A percentile compares a stretch with the other conserved stretches of the same genome.
These are phyloP conservation scores for Hypsibius dujardini DNA, from an alignment of 1,140 invertebrate species.

Conservation along the genomic window DNA sequence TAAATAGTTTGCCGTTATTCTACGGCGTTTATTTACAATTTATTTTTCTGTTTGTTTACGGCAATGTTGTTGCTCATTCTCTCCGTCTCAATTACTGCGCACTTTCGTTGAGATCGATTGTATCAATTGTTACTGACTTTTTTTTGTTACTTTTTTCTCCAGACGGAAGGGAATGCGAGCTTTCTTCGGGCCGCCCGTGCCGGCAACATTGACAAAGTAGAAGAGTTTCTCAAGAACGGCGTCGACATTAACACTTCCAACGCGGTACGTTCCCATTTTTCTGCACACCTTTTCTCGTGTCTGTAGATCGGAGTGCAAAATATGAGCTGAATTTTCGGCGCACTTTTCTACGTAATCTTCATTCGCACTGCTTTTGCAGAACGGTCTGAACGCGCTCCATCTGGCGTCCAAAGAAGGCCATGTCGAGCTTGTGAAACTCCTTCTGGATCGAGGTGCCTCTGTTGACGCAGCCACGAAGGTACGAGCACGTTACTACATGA, in stretches of 20 bases:
- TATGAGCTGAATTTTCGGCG: neutral
- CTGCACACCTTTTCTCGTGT: too few species aligned
- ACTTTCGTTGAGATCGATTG: too few species aligned
- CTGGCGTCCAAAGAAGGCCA: conserved; percentile 97
- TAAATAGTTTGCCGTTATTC: too few species aligned
- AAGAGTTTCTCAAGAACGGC: conserved; percentile 81
- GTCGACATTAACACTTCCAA: conserved; percentile 98
- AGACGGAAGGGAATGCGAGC: conserved; percentile 44
- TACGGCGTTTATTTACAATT: too few species aligned
- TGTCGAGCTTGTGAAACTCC: conserved; percentile 75
- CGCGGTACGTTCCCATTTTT: conserved; percentile 63
- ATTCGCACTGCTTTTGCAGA: conserved; percentile 45
- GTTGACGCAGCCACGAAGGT: conserved; percentile 89
- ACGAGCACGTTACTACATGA: neutral
- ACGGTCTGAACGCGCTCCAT: conserved; percentile 94
- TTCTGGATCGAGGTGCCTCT: conserved; percentile 79
- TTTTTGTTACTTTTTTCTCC: conserved; percentile 27
- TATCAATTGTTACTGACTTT: too few species aligned
- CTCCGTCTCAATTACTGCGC: too few species aligned
- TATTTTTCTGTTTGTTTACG: too few species aligned
- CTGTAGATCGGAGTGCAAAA: neutral
- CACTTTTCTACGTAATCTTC: neutral
- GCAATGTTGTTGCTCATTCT: too few species aligned
- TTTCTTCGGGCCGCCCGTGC: conserved; percentile 87
- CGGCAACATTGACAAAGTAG: conserved; percentile 89